These are phyloP conservation scores for Entomobrya multifasciata DNA, from an alignment of 2,888 invertebrate species.

Conservation along the genomic window DNA sequence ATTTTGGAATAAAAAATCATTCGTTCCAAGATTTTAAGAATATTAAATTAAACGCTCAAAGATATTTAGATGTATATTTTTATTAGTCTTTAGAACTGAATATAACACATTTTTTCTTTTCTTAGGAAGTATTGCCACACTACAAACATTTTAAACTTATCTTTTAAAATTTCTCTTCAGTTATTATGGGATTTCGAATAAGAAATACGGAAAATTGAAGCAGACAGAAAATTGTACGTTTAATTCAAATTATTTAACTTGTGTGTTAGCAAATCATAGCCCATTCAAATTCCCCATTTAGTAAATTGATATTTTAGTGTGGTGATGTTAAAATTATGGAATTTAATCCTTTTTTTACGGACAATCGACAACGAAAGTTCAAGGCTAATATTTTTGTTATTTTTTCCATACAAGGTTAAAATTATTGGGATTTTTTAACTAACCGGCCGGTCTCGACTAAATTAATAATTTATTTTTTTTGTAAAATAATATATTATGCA, in stretches of 20 bases:
- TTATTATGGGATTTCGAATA: background rate
- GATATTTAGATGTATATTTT: background rate
- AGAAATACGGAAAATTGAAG: background rate
- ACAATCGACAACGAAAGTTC: background rate
- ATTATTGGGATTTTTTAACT: conserved; percentile 55
- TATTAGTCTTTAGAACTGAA: conserved; percentile 41
- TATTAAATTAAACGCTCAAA: too few relatives aligned
- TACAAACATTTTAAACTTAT: conserved; percentile 1
- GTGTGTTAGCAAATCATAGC: background rate
- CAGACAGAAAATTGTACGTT: too few relatives aligned
- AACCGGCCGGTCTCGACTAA: conserved; percentile 68
- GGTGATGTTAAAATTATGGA: too few relatives aligned
- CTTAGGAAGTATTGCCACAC: background rate
- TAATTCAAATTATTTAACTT: background rate
- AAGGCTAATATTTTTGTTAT: background rate
- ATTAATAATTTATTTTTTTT: conserved; percentile 45
- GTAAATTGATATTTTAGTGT: background rate
- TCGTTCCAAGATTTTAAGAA: too few relatives aligned
- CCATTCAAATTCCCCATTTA: conserved; percentile 9
- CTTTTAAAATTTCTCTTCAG: background rate
- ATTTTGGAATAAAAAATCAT: too few relatives aligned
- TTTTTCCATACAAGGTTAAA: background rate
- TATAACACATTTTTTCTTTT: background rate
- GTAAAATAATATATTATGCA: conserved; percentile 39
- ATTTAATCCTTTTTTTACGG: background rate